Evolutionary conservation across 2,888 invertebrate species (phyloP).

Genomic region (Luffia ferchaultella): DNA sequence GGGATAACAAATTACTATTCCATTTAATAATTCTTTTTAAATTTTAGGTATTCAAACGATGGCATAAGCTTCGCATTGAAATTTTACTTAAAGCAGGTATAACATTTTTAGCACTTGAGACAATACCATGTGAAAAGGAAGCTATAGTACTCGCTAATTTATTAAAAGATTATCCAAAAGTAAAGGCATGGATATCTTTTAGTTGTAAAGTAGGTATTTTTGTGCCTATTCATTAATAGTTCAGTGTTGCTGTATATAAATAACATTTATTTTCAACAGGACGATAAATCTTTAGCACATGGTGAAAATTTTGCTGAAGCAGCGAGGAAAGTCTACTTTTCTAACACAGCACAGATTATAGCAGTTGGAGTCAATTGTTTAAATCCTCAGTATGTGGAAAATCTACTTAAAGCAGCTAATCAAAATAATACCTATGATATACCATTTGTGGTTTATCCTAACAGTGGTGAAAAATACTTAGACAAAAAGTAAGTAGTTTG

Average conservation of each 20-base stretch:
- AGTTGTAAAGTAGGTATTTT: slow-evolving; percentile 67
- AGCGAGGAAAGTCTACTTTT: slow-evolving; percentile 71
- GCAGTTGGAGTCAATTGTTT: slow-evolving; percentile 92
- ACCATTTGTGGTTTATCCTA: slow-evolving; percentile 88
- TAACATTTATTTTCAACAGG: slow-evolving; percentile 13
- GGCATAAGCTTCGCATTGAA: slow-evolving; percentile 84
- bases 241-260: slow-evolving; percentile 24
- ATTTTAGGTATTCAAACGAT: slow-evolving; percentile 26
- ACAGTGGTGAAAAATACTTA: slow-evolving; percentile 84
- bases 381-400: slow-evolving; percentile 36
- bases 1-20: too few relatives aligned
- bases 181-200: slow-evolving; percentile 89
- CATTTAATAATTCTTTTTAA: too few relatives aligned
- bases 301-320: slow-evolving; percentile 79
- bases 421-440: slow-evolving; percentile 22
- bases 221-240: slow-evolving; percentile 31
- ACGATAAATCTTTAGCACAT: slow-evolving; percentile 67
- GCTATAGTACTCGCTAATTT: slow-evolving; percentile 80
- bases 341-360: slow-evolving; percentile 70
- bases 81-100: slow-evolving; percentile 80
- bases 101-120: slow-evolving; percentile 90
- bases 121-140: slow-evolving; percentile 86
- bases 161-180: slow-evolving; percentile 76
- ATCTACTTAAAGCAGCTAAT: slow-evolving; percentile 37
- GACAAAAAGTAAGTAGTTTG: slow-evolving; percentile 37